These are phyloP conservation scores for Pygmarrhopalites habei DNA, from an alignment of 1,140 invertebrate species.

Conservation along the genomic window DNA sequence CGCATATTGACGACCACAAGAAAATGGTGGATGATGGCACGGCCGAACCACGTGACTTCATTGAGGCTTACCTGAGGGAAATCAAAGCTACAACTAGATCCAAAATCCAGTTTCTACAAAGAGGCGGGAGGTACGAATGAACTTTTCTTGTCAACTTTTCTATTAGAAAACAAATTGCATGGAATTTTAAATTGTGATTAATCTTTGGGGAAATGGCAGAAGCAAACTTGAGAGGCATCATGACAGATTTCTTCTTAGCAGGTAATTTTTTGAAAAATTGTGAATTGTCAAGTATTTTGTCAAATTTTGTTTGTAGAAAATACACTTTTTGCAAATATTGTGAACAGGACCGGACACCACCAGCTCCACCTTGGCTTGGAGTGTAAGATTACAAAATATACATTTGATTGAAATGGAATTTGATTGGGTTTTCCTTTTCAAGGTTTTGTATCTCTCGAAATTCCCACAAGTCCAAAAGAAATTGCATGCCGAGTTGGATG, in stretches of 20 bases:
- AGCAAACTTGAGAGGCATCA: not conserved
- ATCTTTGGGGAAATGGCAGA: too few species aligned
- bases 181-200: too few species aligned
- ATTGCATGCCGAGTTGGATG: conserved; percentile 43
- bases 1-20: conserved; percentile 11
- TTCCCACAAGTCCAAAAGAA: conserved; percentile 42
- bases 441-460: not conserved
- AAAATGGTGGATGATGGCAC: not conserved
- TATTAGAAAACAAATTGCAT: too few species aligned
- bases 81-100: conserved; percentile 17
- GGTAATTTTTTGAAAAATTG: too few species aligned
- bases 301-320: too few species aligned
- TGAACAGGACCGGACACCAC: not conserved
- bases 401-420: too few species aligned
- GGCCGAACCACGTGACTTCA: conserved; percentile 15
- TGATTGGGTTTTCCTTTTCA: too few species aligned
- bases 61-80: conserved; percentile 26
- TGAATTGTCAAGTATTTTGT: too few species aligned
- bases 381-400: too few species aligned
- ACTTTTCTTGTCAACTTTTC: too few species aligned
- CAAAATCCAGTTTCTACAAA: conserved; percentile 13
- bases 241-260: too few species aligned
- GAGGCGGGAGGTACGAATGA: conserved; percentile 18
- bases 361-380: not conserved
- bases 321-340: too few species aligned